These are phyloP conservation scores for Gastrophryne carolinensis DNA, from an alignment of 2,797 vertebrate species.

Conservation along the genomic window DNA sequence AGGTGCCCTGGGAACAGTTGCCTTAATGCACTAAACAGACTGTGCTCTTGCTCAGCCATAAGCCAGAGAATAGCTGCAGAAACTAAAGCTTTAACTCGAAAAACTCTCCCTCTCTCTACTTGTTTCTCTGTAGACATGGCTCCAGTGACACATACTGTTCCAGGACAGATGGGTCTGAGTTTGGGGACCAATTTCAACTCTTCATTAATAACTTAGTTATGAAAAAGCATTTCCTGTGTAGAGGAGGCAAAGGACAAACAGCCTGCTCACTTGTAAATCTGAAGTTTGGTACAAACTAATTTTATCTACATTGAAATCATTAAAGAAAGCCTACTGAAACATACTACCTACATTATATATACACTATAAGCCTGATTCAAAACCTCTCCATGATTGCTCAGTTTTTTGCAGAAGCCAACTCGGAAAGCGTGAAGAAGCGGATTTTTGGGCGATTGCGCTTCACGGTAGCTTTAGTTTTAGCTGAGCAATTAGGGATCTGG, in stretches of 20 bases:
- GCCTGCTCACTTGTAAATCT: background rate
- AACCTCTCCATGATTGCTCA: too few relatives aligned
- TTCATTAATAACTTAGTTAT: conserved; percentile 22
- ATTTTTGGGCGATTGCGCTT: too few relatives aligned
- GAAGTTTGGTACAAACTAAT: too few relatives aligned
- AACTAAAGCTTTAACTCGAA: conserved; percentile 29
- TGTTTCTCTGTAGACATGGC: conserved; percentile 4
- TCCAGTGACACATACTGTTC: conserved; percentile 11
- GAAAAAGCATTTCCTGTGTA: conserved; percentile 20
- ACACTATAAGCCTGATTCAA: too few relatives aligned
- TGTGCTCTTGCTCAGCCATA: conserved; percentile 40
- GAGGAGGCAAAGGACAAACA: conserved; percentile 15
- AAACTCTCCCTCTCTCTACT: background rate
- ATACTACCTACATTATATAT: too few relatives aligned
- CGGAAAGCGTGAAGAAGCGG: too few relatives aligned
- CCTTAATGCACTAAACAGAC: conserved; percentile 56
- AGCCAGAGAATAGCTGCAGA: conserved; percentile 26
- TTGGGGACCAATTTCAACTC: conserved; percentile 17
- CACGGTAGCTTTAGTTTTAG: too few relatives aligned
- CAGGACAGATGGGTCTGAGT: conserved; percentile 35
- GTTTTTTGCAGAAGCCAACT: too few relatives aligned
- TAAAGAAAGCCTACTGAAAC: too few relatives aligned
- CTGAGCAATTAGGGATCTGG: too few relatives aligned
- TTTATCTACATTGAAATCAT: too few relatives aligned
- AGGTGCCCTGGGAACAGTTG: conserved; percentile 60